Conservation (phyloP, 2,113 vertebrate species). For the Danionella cerebrum region DNA sequence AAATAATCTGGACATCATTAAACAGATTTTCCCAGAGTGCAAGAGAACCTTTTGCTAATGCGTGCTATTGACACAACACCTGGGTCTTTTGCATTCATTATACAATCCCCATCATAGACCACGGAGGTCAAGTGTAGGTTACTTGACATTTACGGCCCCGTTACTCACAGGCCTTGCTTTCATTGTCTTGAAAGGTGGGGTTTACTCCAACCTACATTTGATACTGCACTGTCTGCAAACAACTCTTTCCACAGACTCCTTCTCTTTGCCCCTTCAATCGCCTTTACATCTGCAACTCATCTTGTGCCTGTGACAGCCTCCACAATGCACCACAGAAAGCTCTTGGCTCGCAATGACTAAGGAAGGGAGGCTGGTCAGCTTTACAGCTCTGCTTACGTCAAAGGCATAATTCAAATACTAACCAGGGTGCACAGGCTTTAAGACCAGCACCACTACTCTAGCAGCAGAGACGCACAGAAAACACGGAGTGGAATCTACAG, state of each 20-base stretch:
- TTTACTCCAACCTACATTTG: slow-evolving; percentile 13
- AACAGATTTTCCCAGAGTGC: no score
- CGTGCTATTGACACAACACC: no score
- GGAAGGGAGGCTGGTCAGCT: slow-evolving; percentile 83
- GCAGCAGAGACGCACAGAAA: slow-evolving; percentile 59
- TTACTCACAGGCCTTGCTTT: background rate
- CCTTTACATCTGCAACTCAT: slow-evolving; percentile 53
- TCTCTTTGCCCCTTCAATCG: slow-evolving; percentile 4
- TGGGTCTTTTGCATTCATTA: background rate
- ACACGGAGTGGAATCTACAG: slow-evolving; percentile 73
- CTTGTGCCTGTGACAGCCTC: slow-evolving; percentile 62
- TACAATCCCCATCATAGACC: background rate
- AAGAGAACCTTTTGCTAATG: no score
- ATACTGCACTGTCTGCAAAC: slow-evolving; percentile 5
- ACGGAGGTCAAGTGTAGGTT: background rate
- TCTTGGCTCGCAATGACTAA: slow-evolving; percentile 75
- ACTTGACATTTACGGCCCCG: background rate
- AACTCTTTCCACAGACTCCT: slow-evolving; percentile 12
- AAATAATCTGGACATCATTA: no score
- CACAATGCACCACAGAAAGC: slow-evolving; percentile 74
- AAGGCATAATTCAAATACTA: slow-evolving; percentile 99
- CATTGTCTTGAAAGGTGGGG: background rate
- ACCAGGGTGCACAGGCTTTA: slow-evolving; percentile 83
- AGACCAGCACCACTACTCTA: slow-evolving; percentile 69
- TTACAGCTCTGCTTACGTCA: slow-evolving; percentile 99